Evolutionary conservation across 2,113 vertebrate genomes (phyloP).

Genomic region (Nothobranchius furzeri): DNA sequence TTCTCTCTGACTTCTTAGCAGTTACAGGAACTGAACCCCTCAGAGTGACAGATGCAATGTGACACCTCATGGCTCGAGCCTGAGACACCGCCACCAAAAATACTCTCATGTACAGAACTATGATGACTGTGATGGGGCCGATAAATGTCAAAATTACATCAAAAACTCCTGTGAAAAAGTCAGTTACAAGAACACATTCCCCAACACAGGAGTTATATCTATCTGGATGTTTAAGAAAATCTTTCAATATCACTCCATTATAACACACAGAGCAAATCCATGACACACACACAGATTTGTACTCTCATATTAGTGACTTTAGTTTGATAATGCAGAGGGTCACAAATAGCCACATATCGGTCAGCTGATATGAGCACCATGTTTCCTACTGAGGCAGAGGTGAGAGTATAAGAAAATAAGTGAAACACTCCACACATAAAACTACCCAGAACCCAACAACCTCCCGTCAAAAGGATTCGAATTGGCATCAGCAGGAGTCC

Average conservation of each 20-base stretch:
- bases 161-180: neutral
- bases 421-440: constrained; percentile 21
- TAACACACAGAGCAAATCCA: constrained; percentile 39
- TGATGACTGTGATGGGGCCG: constrained; percentile 35
- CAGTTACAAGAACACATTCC: constrained; percentile 36
- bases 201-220: constrained; percentile 38
- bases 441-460: constrained; percentile 56
- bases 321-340: constrained; percentile 44
- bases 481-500: constrained; percentile 40
- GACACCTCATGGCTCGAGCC: constrained; percentile 32
- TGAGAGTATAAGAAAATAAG: constrained; percentile 7
- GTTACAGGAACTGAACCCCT: neutral
- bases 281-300: constrained; percentile 11
- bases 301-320: constrained; percentile 33
- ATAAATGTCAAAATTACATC: constrained; percentile 47
- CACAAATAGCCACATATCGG: constrained; percentile 57
- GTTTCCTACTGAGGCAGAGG: constrained; percentile 39
- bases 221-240: constrained; percentile 1
- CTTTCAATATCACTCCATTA: constrained; percentile 5
- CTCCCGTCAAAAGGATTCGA: constrained; percentile 34
- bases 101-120: constrained; percentile 40
- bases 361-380: constrained; percentile 64
- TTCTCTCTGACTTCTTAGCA: constrained; percentile 37
- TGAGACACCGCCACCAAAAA: constrained; percentile 52
- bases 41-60: neutral